Base-by-base conservation (phyloP, 2,888 invertebrate species). In the Baccha elongata region DNA sequence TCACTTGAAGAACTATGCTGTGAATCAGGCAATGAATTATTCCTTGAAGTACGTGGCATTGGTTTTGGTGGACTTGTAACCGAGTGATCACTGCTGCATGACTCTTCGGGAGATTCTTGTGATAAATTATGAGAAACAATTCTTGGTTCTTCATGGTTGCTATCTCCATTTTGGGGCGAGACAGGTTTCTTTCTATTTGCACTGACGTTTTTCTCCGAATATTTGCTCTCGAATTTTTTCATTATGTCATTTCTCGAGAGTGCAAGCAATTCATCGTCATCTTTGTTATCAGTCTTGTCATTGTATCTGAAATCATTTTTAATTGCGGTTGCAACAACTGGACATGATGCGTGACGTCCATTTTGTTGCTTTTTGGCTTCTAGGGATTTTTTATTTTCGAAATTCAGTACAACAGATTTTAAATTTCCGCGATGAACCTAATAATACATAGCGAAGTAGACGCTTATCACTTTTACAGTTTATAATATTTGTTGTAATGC, bases 21-120 rank as follows among this genome's bases (percentile, higher is more conserved):
- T 1, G 92, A 92, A 87, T 96, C 96, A 0, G 95, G 94, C 71
- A 96, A 92, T 11, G 96, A 94, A 87, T 93, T 93, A 44, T 94
- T 92, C 86, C 94, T 92, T 48, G 94, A 96, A 0, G 95, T 94
- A 86, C 96, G 92, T 0, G 96, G 96, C 91, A 96, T 91, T 11
- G 96, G 96, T 88, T 96, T 96, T 0, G 96, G 96, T 1, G 95
- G 94, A 52, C 75, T 84, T 0, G 88, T 88, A 26, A 88, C 86
- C 7, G 88, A 87, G 84, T 89, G 88, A 72, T 88, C 89, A 85
- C 90, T 89, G 86, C 89, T 89, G 0, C 88, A 87, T n/a, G 90
- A 90, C 48, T 88, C 87, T 53, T 89, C 89, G 32, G 88, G 89
- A 10, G 90, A 90, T 81, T 89, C 88, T 44, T 76, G 87, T 17